phyloP scores from a whole-genome alignment of 2,888 invertebrate species.

The Cremastobaeus sp. region DNA sequence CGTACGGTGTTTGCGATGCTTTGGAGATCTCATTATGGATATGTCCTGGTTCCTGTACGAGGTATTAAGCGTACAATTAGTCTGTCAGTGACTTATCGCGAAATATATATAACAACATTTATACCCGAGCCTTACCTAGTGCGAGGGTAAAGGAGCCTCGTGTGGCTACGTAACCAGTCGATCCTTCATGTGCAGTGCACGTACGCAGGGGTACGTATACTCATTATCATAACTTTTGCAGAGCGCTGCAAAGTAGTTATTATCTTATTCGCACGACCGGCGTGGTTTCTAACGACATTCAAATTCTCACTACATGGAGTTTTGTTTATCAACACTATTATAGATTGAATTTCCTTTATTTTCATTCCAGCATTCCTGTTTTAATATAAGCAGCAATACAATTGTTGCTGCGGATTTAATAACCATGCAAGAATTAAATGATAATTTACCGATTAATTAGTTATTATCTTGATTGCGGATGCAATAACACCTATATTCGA shows the following conservation, averaged over 20 bases:
- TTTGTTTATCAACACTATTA: too few relatives aligned
- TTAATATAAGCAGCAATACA: too few relatives aligned
- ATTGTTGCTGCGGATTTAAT: too few relatives aligned
- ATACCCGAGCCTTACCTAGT: constrained; percentile 46
- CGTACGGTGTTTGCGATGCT: constrained; percentile 19
- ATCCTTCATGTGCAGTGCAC: constrained; percentile 39
- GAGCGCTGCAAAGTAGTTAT: constrained; percentile 44
- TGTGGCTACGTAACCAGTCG: neutral
- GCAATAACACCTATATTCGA: too few relatives aligned
- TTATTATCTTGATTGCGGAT: too few relatives aligned
- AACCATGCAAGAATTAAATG: too few relatives aligned
- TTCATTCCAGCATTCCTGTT: too few relatives aligned
- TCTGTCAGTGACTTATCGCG: constrained; percentile 66
- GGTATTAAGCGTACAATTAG: constrained; percentile 64
- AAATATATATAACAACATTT: constrained; percentile 60
- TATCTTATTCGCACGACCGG: constrained; percentile 56
- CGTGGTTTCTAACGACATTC: constrained; percentile 33
- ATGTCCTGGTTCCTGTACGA: constrained; percentile 40
- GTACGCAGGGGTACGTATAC: constrained; percentile 42
- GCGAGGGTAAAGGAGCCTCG: constrained; percentile 5
- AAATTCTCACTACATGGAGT: neutral
- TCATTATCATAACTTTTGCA: constrained; percentile 46
- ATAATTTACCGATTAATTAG: too few relatives aligned
- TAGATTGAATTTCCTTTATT: too few relatives aligned
- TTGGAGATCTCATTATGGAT: constrained; percentile 54